Percentiles rank a stretch among this genome's conserved stretches.
Conservation (phyloP, 92 coral and sea anemone species). For the Phenganax stokvisi region DNA sequence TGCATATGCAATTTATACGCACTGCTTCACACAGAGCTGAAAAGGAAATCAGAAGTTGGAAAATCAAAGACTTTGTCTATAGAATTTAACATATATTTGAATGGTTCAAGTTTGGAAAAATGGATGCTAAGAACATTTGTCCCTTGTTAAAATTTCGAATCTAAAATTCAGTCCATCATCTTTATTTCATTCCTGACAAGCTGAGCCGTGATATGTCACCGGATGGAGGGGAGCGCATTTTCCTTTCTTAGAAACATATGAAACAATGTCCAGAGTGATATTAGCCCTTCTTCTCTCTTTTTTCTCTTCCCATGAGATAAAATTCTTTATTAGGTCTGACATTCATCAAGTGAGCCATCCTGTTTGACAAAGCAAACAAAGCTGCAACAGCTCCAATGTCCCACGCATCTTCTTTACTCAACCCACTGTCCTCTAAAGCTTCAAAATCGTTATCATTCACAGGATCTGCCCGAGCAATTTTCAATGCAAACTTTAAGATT, state of each 20-base stretch:
- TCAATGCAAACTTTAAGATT: slow-evolving; percentile 76
- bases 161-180: too few species aligned
- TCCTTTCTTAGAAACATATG: not conserved
- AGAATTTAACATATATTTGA: too few species aligned
- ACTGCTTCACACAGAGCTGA: too few species aligned
- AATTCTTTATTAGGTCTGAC: slow-evolving; percentile 91
- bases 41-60: too few species aligned
- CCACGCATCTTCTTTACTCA: slow-evolving; percentile 84
- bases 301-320: slow-evolving; percentile 71
- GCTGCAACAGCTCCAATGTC: slow-evolving; percentile 91
- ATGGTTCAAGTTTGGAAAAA: too few species aligned
- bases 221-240: too few species aligned
- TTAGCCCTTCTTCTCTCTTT: slow-evolving; percentile 46
- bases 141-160: too few species aligned
- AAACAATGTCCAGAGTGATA: not conserved
- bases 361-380: slow-evolving; percentile 85
- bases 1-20: too few species aligned
- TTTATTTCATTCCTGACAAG: too few species aligned
- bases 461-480: slow-evolving; percentile 66
- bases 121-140: too few species aligned
- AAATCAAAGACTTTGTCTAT: too few species aligned
- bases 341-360: slow-evolving; percentile 83
- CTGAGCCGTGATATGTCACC: too few species aligned
- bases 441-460: slow-evolving; percentile 62
- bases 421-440: slow-evolving; percentile 60